Base-by-base conservation (phyloP, 2,113 vertebrate species). In the Otus sunia region DNA sequence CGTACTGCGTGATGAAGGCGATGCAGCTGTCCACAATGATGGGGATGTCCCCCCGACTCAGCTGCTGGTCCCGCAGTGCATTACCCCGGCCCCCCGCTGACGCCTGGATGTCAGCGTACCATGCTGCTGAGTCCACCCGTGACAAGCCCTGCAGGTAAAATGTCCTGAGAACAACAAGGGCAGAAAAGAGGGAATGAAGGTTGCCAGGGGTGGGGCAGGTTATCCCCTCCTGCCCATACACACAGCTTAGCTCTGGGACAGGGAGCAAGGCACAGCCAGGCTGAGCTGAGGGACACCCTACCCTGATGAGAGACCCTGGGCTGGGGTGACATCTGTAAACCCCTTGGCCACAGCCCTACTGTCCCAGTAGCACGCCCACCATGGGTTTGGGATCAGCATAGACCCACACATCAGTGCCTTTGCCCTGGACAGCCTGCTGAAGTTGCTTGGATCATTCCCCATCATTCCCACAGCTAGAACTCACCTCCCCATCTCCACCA, bases 21-120 rank as follows among this genome's bases (percentile, higher is more conserved):
- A 99, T 99, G 97, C 99, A 99, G 98, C 99, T 99, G 96, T 99
- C 99, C 94, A 99, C 99, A 0, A 99, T 99, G 97, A 99, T 99
- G 91, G 99, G 99, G 86, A 99, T 99, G 98, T 99, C 99, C 8
- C 98, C 99, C 2, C 99, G 95, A 97, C 99, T 99, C 95, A 99
- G 98, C 98, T 99, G 99, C 97, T 99, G 99, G 68, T 99, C 99
- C 67, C 98, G 97, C 91, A 99, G 97, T 0, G 98, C 96, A 2
- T 99, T 99, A 4, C 99, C 99, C 13, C 98, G 98, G 3, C 99
- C 99, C 1, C 99, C 99, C 0, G 99, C 99, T 0, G 99, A 99
- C 0, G 98, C 98, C 94, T 98, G 99, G 93, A 99, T 99, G 97
- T 99, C 99, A 0, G 92, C 1, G 26, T 98, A 99, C 99, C 99